A percentile compares a stretch with the other conserved stretches of the same genome.
Conservation (phyloP, 2,113 vertebrate species). For the Orycteropus afer region DNA sequence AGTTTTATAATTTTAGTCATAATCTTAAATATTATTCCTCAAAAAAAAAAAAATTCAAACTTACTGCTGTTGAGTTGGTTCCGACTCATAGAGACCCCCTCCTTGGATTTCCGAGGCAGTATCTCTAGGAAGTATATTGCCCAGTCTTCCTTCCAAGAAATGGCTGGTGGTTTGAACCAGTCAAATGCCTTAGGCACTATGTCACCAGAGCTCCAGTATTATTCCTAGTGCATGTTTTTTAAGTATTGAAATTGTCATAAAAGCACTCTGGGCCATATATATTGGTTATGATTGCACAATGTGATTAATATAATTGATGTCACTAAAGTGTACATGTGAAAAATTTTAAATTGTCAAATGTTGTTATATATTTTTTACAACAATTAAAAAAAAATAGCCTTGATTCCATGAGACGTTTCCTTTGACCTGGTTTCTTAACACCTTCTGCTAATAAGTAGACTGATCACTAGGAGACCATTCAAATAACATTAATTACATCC, state of each 20-base stretch:
- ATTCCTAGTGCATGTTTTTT: background rate
- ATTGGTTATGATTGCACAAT: background rate
- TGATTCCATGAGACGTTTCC: background rate
- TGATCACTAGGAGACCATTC: background rate
- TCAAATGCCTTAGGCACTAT: no score
- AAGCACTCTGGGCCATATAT: background rate
- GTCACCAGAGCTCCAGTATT: no score
- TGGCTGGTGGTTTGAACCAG: no score
- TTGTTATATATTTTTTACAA: background rate
- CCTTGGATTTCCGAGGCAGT: no score
- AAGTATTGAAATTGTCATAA: background rate
- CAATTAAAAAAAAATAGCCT: background rate
- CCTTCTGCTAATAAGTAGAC: background rate
- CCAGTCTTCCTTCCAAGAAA: no score
- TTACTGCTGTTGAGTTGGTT: no score
- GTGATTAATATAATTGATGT: background rate
- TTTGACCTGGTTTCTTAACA: background rate
- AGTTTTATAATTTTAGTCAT: background rate
- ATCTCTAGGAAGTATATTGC: no score
- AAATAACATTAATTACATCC: background rate
- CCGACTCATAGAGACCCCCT: no score
- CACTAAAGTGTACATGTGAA: background rate
- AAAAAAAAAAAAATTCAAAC: no score
- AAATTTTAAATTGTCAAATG: background rate
- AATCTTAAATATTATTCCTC: conserved; percentile 27